A percentile compares a stretch with the other conserved stretches of the same genome.
Evolutionary conservation across 2,113 vertebrate species (phyloP).

Genomic region (Barbus barbus): DNA sequence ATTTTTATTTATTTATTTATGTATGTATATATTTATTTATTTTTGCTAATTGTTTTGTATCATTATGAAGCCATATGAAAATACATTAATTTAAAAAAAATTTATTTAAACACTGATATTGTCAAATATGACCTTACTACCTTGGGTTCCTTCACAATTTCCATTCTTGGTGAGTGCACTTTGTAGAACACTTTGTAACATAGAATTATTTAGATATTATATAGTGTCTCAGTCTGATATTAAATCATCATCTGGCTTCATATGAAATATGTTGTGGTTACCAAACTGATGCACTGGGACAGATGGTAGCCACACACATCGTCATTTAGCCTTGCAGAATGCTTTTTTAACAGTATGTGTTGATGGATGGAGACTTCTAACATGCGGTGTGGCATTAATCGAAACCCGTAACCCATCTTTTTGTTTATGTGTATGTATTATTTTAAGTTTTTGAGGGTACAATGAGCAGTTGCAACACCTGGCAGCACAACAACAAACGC

Average conservation of each 20-base stretch:
- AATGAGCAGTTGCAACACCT: constrained; percentile 3
- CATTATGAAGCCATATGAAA: constrained; percentile 26
- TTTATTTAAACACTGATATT: not conserved
- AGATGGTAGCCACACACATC: constrained; percentile 23
- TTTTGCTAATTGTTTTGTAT: constrained; percentile 34
- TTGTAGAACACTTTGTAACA: not conserved
- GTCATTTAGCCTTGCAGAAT: constrained; percentile 6
- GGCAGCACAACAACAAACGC: not conserved
- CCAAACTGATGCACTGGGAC: not conserved
- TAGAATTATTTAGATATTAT: not conserved
- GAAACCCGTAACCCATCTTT: constrained; percentile 10
- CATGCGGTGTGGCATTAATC: constrained; percentile 12
- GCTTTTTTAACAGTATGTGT: constrained; percentile 5
- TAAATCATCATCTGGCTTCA: constrained; percentile 24
- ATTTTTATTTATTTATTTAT: not conserved
- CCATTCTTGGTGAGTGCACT: not conserved
- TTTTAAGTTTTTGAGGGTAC: constrained; percentile 23
- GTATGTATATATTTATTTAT: not conserved
- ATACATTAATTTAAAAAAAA: not conserved
- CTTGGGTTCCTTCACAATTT: not conserved
- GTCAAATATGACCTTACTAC: not conserved
- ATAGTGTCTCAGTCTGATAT: not conserved
- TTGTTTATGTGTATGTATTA: constrained; percentile 19
- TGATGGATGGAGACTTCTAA: constrained; percentile 45
- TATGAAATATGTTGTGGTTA: constrained; percentile 4